Conservation (phyloP, 2,113 vertebrate species). For the Chascanopsetta lugubris region DNA sequence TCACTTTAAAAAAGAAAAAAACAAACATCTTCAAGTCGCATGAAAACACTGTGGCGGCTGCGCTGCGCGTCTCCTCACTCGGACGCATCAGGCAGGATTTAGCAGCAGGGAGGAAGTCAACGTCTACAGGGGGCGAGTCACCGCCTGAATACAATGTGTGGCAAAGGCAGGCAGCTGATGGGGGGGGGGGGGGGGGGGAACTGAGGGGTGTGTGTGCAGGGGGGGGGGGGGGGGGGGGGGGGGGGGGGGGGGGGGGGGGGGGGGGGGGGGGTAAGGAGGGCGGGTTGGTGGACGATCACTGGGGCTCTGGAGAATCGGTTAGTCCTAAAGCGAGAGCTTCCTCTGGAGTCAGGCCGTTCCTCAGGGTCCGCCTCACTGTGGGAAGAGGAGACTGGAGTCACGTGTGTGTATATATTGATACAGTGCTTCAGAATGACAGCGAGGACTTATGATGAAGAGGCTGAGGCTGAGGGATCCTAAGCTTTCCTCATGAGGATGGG, state of each 20-base stretch:
- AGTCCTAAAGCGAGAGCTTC: constrained; percentile 92
- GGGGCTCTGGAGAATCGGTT: constrained; percentile 86
- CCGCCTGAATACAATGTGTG: constrained; percentile 1
- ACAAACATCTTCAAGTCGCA: no score
- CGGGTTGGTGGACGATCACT: constrained; percentile 77
- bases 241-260: neutral
- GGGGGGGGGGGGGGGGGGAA: constrained; percentile 1
- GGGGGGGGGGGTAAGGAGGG: neutral
- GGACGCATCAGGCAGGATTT: constrained; percentile 46
- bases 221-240: neutral
- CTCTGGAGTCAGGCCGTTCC: constrained; percentile 91
- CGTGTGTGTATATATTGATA: no score
- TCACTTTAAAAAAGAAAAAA: no score
- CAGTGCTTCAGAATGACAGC: no score
- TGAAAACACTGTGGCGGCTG: constrained; percentile 19
- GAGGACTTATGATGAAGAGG: no score
- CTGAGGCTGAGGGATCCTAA: neutral
- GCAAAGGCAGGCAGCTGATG: constrained; percentile 23
- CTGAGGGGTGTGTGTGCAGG: constrained; percentile 10
- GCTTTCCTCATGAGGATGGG: no score
- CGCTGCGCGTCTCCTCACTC: constrained; percentile 51
- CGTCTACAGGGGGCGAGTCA: constrained; percentile 20
- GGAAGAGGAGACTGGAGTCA: neutral
- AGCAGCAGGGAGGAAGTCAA: constrained; percentile 51
- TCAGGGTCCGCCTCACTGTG: constrained; percentile 93